Evolutionary conservation across 2,797 vertebrate species (phyloP).

Genomic region (Valencia hispanica): DNA sequence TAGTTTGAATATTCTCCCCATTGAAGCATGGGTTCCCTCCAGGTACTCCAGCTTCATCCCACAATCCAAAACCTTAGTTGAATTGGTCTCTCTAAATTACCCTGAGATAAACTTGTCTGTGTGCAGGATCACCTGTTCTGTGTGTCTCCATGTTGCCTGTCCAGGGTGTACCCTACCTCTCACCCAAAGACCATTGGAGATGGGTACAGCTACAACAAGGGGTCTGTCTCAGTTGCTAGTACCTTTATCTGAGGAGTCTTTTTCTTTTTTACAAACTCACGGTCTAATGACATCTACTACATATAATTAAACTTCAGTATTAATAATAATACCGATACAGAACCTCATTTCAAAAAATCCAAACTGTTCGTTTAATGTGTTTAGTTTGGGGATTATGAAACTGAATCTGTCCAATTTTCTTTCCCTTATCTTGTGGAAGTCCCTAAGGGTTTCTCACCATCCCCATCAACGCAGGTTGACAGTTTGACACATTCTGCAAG

Average conservation of each 20-base stretch:
- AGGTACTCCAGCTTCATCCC: too few species aligned
- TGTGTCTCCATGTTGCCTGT: too few species aligned
- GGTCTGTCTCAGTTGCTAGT: neutral
- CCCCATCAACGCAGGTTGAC: neutral
- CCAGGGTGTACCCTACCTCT: too few species aligned
- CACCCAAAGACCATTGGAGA: too few species aligned
- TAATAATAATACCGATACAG: neutral
- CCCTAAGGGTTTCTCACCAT: neutral
- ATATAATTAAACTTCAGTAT: neutral
- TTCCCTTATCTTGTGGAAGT: neutral
- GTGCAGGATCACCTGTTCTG: too few species aligned
- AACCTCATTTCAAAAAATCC: neutral
- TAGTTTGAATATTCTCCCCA: too few species aligned
- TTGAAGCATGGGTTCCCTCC: too few species aligned
- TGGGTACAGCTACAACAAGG: neutral
- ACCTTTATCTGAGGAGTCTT: neutral
- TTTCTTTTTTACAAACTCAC: neutral
- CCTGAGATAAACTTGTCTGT: too few species aligned
- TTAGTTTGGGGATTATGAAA: constrained; percentile 5
- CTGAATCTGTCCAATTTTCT: neutral
- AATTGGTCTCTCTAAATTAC: too few species aligned
- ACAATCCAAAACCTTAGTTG: too few species aligned
- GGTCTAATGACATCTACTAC: neutral
- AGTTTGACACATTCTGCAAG: constrained; percentile 4
- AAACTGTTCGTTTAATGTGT: neutral